These are phyloP conservation scores for Synergus japonicus DNA, from an alignment of 2,888 invertebrate species.

Conservation along the genomic window DNA sequence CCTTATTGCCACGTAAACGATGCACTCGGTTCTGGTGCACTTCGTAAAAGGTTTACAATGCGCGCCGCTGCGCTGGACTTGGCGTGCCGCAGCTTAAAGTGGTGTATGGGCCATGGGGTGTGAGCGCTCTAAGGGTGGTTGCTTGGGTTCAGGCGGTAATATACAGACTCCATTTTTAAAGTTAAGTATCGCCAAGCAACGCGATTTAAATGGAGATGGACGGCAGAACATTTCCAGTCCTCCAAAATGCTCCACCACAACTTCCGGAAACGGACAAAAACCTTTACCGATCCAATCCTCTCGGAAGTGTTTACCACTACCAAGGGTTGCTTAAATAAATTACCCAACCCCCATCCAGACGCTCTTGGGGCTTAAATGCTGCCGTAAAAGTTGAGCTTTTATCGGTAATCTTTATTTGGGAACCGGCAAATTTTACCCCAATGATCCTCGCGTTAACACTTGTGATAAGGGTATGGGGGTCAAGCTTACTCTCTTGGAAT, in stretches of 20 bases:
- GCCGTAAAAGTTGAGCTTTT: neutral
- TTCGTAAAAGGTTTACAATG: neutral
- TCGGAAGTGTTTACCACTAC: neutral
- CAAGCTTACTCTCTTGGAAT: neutral
- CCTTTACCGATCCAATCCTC: neutral
- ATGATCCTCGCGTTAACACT: neutral
- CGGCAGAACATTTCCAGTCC: slow-evolving; percentile 59
- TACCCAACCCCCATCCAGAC: neutral
- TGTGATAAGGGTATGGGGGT: neutral
- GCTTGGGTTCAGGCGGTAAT: slow-evolving; percentile 54
- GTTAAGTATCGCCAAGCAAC: slow-evolving; percentile 66
- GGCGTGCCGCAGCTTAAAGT: slow-evolving; percentile 43
- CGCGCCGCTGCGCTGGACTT: neutral
- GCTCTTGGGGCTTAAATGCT: neutral
- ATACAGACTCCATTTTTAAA: slow-evolving; percentile 68
- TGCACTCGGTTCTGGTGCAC: slow-evolving; percentile 56
- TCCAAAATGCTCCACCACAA: slow-evolving; percentile 21
- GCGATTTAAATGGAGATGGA: slow-evolving; percentile 70
- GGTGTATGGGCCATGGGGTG: neutral
- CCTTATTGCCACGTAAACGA: slow-evolving; percentile 67
- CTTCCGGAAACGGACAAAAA: neutral
- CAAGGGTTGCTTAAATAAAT: neutral
- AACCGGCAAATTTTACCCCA: neutral
- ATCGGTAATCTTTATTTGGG: neutral
- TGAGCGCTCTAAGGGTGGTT: neutral